Evolutionary conservation across 2,888 invertebrate genomes (phyloP), one percentile per base, ranked within the genome.

Genomic region (Erebia ligea): DNA sequence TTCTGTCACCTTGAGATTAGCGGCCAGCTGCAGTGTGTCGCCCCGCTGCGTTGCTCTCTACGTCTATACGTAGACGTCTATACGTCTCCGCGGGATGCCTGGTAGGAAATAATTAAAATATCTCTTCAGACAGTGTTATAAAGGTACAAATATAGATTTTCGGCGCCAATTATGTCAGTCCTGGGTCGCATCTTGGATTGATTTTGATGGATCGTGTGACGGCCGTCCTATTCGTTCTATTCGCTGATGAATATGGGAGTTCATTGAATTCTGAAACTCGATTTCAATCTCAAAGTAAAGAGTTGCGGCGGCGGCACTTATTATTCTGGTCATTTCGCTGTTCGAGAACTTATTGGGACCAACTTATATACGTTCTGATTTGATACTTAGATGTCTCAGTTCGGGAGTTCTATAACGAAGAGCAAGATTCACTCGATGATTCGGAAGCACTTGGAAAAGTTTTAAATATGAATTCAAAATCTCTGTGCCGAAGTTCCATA

Each of bases 201-300:
- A 48, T 48, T 4, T 1, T 13, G 4, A 13, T 13, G 3, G 45
- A 48, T 48, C 45, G 45, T n/a, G 50, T 15, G 15, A 48, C 15
- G 5, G 50, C 50, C 50, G 50, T 1, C 42, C 1, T 42, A 9
- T 9, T 10, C 9, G 5, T 15, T 5, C 13, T 4, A n/a, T 50
- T 50, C 54, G 9, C 54, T 17, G 54, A 17, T 8, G 56, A 40
- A 63, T 13, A 25, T n/a, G 1, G n/a, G 6, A n/a, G 48, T 17
- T 10, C 56, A 10, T 21, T 21, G 56, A 56, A 19, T 56, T 21
- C 56, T 56, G 21, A 56, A 56, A 56, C 56, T 56, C 56, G 56
- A 56, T 56, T 56, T 21, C 56, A 21, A 56, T 56, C 21, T 56
- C 56, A 56, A 56, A 56, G 56, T 21, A 10, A 56, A 50, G 50